These are phyloP conservation scores for Heterocephalus glaber DNA, from an alignment of 2,113 vertebrate genomes.

Conservation along the genomic window DNA sequence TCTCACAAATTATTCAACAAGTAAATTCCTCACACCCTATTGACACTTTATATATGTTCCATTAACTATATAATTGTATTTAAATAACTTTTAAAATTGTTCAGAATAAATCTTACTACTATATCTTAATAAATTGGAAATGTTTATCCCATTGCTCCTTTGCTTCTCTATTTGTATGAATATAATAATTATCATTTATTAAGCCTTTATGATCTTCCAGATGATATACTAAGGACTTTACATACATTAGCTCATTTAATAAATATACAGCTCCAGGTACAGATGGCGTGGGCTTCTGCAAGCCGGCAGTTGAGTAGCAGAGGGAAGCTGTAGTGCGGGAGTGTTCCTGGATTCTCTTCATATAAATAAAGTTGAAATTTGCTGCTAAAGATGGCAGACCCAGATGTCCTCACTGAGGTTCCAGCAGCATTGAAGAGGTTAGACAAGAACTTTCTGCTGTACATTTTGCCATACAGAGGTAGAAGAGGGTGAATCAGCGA, in stretches of 20 bases:
- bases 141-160: background rate
- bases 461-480: slow-evolving; percentile 98
- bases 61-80: slow-evolving; percentile 41
- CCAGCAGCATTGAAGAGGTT: slow-evolving; percentile 95
- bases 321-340: no score
- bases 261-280: background rate
- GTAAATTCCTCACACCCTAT: slow-evolving; percentile 11
- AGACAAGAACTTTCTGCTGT: slow-evolving; percentile 97
- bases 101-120: background rate
- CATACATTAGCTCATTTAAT: background rate
- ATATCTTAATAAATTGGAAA: background rate
- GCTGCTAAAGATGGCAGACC: slow-evolving; percentile 91
- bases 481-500: slow-evolving; percentile 96
- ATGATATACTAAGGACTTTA: background rate
- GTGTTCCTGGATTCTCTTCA: no score
- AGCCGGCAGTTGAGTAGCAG: no score
- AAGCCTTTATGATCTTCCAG: background rate
- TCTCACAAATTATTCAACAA: background rate
- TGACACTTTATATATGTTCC: slow-evolving; percentile 17
- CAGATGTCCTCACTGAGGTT: slow-evolving; percentile 95
- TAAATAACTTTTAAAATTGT: slow-evolving; percentile 50
- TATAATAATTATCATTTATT: background rate
- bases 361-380: slow-evolving; percentile 75
- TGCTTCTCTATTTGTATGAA: background rate
- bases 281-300: no score